Percentiles rank a stretch among this genome's conserved stretches.
Evolutionary conservation across 2,113 vertebrate species (phyloP).

Genomic region (Uropsilus gracilis): DNA sequence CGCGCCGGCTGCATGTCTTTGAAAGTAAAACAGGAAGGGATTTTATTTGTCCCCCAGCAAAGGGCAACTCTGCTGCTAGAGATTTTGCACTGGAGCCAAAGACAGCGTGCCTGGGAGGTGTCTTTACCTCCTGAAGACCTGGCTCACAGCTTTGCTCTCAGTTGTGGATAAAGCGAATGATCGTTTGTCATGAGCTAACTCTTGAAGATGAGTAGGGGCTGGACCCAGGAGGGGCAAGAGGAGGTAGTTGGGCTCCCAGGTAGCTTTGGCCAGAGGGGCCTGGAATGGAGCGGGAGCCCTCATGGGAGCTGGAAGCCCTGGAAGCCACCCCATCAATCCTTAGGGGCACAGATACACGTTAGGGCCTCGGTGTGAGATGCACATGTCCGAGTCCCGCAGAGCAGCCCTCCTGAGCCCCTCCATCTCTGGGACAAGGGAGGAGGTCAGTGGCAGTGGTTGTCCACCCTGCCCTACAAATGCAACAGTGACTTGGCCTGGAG

Average conservation of each 20-base stretch:
- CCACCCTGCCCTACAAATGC: neutral
- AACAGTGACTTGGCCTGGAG: neutral
- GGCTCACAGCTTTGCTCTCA: too few species aligned
- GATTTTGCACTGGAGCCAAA: too few species aligned
- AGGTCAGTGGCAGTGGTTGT: neutral
- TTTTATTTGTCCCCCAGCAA: too few species aligned
- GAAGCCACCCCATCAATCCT: fast-evolving
- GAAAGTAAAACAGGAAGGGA: too few species aligned
- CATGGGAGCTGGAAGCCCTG: neutral
- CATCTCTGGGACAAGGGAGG: fast-evolving
- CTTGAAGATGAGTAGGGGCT: neutral
- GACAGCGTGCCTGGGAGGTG: too few species aligned
- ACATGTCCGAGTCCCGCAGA: neutral
- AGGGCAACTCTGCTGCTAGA: too few species aligned
- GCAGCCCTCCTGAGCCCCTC: neutral
- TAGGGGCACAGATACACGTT: neutral
- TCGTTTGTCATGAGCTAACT: neutral
- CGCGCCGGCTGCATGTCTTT: too few species aligned
- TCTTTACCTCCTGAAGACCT: too few species aligned
- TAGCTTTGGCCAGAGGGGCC: neutral
- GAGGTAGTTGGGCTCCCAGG: neutral
- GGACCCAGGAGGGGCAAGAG: neutral
- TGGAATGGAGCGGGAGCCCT: neutral
- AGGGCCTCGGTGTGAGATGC: fast-evolving
- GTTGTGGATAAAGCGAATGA: too few species aligned